Evolutionary conservation across 2,888 invertebrate species (phyloP), one percentile per base, ranked within the genome.

Genomic region (Frankliniella intonsa): DNA sequence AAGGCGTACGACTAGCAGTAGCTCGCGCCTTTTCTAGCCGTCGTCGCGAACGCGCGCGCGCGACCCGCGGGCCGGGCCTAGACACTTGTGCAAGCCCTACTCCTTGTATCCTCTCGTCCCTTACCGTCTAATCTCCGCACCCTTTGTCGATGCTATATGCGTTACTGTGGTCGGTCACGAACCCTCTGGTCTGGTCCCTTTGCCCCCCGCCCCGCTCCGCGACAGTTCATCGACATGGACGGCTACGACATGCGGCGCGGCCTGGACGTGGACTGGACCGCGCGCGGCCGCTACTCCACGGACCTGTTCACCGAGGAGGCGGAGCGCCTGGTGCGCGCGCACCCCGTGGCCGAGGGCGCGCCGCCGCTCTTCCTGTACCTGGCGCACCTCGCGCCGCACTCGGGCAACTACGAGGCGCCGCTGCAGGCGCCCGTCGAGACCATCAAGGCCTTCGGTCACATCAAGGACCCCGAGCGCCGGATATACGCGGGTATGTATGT

Each of bases 391-490:
- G 93, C 93, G 0, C 92, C 92, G 0, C 94, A 94, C 86, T 90
- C 91, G 38, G 93, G 91, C 0, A 93, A 92, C 85, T 87, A 88
- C 9, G 88, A 90, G 82, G 88, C 90, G 82, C 92, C 92, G 0
- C 87, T 94, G 38, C 94, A 95, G 88, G 95, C 94, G 0, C 94
- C 94, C 0, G 89, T 90, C 84, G 91, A 92, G 83, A 51, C 81
- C 19, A 89, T 94, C 5, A 89, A 91, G 0, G 92, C 91, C 86
- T 94, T 94, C 86, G 85, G 88, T 0, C 89, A 94, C 85, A 94
- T 95, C 62, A 86, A 89, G 79, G 91, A 95, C 87, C 90, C 90
- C 0, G 90, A 92, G 82, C 88, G 94, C 81, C 88, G 93, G 85
- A 90, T 90, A 81, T 94, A 92, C 88, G 94, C 94, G 82, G 94